Evolutionary conservation across 2,797 vertebrate species (phyloP), one percentile per base, ranked within the genome.

Genomic region (Oreochromis mossambicus): DNA sequence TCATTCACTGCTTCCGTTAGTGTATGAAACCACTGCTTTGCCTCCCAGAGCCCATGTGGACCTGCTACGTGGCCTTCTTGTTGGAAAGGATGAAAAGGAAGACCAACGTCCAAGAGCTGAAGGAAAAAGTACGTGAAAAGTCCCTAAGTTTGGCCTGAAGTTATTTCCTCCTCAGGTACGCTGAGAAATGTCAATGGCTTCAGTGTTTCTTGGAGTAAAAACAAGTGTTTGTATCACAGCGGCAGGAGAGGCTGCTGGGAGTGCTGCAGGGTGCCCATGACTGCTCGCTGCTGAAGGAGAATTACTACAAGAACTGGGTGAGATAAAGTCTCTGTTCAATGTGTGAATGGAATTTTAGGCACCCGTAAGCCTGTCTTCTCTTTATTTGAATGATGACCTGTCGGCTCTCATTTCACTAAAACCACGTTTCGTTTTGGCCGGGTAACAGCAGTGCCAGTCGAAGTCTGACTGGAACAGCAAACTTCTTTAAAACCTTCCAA

Each of bases 301-400:
- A 86, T 54, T 96, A 96, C 80, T 98, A 98, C 86, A 97, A 96
- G 88, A 97, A 95, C 83, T 99, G 98, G 99, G 99, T 99, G 96
- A 93, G 88, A 81, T 43, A 50, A 83, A 26, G 9, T 9, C 56
- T 52, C 43, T 17, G 26, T 70, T 83, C 48, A 73, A 26, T 7
- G 2, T 68, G 8, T 15, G 54, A 21, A 5, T 14, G 21, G 4
- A 73, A 32, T 80, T 75, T 75, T 4, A 75, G 43, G 43, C 26
- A 8, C 43, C 41, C 1, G 17, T 19, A 48, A 73, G 24, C 43
- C 24, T n/a, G 70, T n/a, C 43, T 32, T 32, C 17, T 50, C 26
- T 73, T 50, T 19, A 29, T 48, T 32, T 19, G 24, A 73, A 48
- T 73, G 24, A 73, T 48, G 15, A 73, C 68, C 24, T 48, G 15